Conservation (phyloP, 2,113 vertebrate genomes). For the Bolborhynchus lineola region DNA sequence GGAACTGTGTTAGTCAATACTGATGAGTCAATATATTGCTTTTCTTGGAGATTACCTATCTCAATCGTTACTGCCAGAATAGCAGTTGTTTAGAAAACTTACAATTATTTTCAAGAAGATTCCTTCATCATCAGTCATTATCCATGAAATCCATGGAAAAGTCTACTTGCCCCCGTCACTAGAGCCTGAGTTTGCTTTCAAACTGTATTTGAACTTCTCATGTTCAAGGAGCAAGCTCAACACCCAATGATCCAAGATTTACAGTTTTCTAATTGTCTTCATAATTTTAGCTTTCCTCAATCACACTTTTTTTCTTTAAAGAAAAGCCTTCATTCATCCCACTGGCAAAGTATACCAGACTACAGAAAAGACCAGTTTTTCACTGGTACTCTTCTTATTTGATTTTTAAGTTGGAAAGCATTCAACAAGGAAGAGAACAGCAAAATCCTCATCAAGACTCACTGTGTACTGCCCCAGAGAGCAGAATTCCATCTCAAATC, state of each 20-base stretch:
- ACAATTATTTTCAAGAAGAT: background rate
- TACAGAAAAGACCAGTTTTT: background rate
- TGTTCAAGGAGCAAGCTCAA: background rate
- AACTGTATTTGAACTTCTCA: background rate
- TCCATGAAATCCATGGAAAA: background rate
- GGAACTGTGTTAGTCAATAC: conserved; percentile 50
- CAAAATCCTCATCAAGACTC: background rate
- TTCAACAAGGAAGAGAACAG: background rate
- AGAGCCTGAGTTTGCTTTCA: background rate
- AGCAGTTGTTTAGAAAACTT: background rate
- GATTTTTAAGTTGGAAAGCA: background rate
- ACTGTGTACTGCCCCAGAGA: background rate
- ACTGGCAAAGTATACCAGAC: background rate
- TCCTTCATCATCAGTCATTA: background rate
- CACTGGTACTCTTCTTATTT: background rate
- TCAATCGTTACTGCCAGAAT: background rate
- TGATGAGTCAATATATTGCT: conserved; percentile 37
- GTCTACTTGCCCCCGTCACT: background rate
- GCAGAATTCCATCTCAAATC: background rate
- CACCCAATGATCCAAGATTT: accelerated
- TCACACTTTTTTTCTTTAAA: background rate
- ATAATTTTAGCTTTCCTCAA: background rate
- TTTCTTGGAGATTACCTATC: conserved; percentile 38
- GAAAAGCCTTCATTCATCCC: background rate
- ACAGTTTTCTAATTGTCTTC: background rate